These are phyloP conservation scores for Xiphophorus hellerii DNA, from an alignment of 2,113 vertebrate genomes.

Conservation along the genomic window DNA sequence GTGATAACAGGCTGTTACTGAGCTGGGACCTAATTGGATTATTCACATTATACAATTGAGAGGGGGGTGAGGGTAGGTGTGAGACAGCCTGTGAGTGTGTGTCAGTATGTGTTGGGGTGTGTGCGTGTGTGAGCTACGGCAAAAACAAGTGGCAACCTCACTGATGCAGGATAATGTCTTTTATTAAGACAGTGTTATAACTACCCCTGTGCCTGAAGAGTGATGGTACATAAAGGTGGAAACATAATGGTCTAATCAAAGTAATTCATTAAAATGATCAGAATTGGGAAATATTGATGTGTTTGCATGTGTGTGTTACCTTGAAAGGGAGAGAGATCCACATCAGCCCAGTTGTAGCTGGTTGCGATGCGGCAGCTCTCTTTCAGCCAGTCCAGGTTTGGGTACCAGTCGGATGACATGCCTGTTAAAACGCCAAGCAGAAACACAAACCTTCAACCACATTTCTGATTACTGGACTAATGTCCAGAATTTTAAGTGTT, in stretches of 20 bases:
- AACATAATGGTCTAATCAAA: constrained; percentile 61
- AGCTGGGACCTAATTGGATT: constrained; percentile 76
- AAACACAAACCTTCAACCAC: background rate
- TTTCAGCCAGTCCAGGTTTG: constrained; percentile 88
- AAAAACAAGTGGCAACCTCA: constrained; percentile 44
- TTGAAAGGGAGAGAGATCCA: constrained; percentile 91
- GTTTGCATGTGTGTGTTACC: constrained; percentile 64
- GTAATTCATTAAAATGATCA: constrained; percentile 33
- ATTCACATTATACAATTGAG: constrained; percentile 73
- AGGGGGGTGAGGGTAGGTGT: constrained; percentile 15
- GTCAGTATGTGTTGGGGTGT: constrained; percentile 7
- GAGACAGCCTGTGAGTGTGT: constrained; percentile 18
- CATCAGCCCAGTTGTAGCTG: constrained; percentile 90
- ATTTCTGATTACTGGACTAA: background rate
- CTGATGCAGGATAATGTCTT: constrained; percentile 63
- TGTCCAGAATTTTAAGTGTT: background rate
- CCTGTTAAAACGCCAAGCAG: constrained; percentile 36
- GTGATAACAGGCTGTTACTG: constrained; percentile 75
- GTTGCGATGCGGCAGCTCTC: constrained; percentile 90
- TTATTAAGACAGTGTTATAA: constrained; percentile 66
- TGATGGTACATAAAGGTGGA: constrained; percentile 43
- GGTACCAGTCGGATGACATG: constrained; percentile 84
- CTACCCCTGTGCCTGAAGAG: constrained; percentile 48
- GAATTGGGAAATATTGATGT: constrained; percentile 29
- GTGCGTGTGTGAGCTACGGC: background rate